Conservation (phyloP, 2,113 vertebrate species). For the Paraplagusia blochii region DNA sequence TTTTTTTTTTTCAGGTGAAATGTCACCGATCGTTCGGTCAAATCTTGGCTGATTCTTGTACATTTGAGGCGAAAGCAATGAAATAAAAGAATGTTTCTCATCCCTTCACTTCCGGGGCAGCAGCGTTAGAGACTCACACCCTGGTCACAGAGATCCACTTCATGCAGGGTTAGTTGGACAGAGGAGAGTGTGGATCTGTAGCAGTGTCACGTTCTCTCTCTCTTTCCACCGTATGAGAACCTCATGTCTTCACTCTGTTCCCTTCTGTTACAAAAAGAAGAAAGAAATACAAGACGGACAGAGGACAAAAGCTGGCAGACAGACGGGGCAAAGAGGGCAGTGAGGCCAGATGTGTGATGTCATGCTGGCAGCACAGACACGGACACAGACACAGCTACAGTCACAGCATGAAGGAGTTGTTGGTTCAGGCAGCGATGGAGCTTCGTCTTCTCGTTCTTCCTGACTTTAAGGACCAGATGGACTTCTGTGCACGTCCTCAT, state of each 20-base stretch:
- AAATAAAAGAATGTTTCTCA: conserved; percentile 19
- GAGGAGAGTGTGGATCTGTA: conserved; percentile 16
- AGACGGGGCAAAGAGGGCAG: neutral
- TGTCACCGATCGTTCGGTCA: conserved; percentile 54
- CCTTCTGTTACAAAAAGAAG: no score
- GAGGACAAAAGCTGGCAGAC: no score
- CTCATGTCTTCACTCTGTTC: neutral
- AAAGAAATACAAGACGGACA: conserved; percentile 7
- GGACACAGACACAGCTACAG: conserved; percentile 54
- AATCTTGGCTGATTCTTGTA: conserved; percentile 13
- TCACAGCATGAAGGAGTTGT: conserved; percentile 35
- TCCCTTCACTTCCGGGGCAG: conserved; percentile 46
- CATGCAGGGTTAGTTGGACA: conserved; percentile 59
- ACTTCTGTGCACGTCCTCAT: conserved; percentile 51
- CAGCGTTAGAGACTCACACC: conserved; percentile 51
- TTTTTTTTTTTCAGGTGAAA: conserved; percentile 50
- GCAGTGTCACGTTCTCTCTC: no score
- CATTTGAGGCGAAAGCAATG: conserved; percentile 11
- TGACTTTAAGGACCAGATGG: conserved; percentile 18
- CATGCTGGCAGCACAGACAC: conserved; percentile 65
- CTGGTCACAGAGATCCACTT: conserved; percentile 38
- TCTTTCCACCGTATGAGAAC: neutral
- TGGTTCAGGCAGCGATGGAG: conserved; percentile 23
- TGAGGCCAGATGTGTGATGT: conserved; percentile 46
- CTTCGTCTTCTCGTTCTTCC: conserved; percentile 6